Percentiles rank a stretch among this genome's conserved stretches.
Conservation (phyloP, 2,888 invertebrate genomes). For the Hyposoter dolosus region DNA sequence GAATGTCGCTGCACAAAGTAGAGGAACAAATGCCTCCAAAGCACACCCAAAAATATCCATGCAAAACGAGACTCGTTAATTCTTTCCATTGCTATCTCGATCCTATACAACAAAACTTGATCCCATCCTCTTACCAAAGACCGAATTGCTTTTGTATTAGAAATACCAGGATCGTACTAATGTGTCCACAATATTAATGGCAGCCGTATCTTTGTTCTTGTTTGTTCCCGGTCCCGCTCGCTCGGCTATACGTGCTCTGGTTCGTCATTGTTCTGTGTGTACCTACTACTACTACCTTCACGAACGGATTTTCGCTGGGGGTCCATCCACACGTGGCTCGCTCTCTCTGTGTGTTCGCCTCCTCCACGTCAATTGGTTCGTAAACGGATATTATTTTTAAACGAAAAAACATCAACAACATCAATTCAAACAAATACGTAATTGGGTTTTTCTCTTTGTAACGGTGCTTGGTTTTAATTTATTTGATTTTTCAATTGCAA, state of each 20-base stretch:
- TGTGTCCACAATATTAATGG: constrained; percentile 85
- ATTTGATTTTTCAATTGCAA: constrained; percentile 48
- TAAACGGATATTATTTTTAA: constrained; percentile 80
- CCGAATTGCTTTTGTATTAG: constrained; percentile 77
- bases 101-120: constrained; percentile 29
- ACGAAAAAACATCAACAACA: constrained; percentile 61
- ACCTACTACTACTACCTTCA: constrained; percentile 84
- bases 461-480: constrained; percentile 72
- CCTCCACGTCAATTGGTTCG: constrained; percentile 85
- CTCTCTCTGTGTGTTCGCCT: constrained; percentile 83
- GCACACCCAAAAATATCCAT: constrained; percentile 57
- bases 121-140: constrained; percentile 52
- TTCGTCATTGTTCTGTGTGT: constrained; percentile 85
- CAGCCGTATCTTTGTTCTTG: constrained; percentile 85
- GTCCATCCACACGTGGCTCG: constrained; percentile 85
- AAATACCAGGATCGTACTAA: constrained; percentile 84
- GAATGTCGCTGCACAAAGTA: constrained; percentile 56
- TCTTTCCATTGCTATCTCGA: constrained; percentile 17
- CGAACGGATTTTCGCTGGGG: constrained; percentile 85
- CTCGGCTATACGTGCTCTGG: constrained; percentile 85
- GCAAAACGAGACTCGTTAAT: constrained; percentile 31
- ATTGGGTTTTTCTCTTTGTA: constrained; percentile 71
- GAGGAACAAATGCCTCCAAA: constrained; percentile 52
- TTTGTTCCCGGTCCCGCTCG: constrained; percentile 85
- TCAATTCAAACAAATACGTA: constrained; percentile 60